Percentiles rank a stretch among this genome's conserved stretches.
Evolutionary conservation across 2,797 vertebrate species (phyloP).

Genomic region (Melanotaenia pygmaea): DNA sequence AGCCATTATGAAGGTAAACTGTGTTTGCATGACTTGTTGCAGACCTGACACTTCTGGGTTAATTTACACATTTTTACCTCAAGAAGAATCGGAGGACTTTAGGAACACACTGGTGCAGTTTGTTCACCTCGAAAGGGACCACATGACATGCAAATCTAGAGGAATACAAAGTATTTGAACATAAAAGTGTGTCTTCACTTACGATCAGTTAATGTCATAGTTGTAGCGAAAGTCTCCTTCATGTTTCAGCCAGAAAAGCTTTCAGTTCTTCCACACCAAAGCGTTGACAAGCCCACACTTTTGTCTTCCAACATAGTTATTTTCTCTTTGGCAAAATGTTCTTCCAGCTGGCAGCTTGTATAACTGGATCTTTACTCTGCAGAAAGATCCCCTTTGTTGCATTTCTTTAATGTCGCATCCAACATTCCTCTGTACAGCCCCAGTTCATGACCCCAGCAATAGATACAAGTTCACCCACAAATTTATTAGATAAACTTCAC

Average conservation of each 20-base stretch:
- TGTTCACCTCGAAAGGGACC: neutral
- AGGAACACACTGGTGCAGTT: neutral
- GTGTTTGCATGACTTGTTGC: neutral
- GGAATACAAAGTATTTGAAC: neutral
- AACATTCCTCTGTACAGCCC: neutral
- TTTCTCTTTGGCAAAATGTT: neutral
- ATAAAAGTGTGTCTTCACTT: neutral
- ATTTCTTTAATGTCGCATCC: neutral
- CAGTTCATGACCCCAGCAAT: neutral
- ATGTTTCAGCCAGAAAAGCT: constrained; percentile 7
- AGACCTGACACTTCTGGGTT: neutral
- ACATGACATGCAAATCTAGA: neutral
- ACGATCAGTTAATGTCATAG: neutral
- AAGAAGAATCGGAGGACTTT: no score
- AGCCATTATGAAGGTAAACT: constrained; percentile 67
- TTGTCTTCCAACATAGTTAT: neutral
- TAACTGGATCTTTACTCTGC: neutral
- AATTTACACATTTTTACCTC: no score
- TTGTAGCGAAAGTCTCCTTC: neutral
- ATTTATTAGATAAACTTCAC: neutral
- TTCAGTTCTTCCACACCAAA: constrained; percentile 1
- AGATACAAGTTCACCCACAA: neutral
- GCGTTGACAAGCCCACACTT: neutral
- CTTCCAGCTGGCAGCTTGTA: neutral
- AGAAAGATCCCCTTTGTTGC: neutral